Evolutionary conservation across 2,797 vertebrate species (phyloP).

Genomic region (Serranus cabrilla): DNA sequence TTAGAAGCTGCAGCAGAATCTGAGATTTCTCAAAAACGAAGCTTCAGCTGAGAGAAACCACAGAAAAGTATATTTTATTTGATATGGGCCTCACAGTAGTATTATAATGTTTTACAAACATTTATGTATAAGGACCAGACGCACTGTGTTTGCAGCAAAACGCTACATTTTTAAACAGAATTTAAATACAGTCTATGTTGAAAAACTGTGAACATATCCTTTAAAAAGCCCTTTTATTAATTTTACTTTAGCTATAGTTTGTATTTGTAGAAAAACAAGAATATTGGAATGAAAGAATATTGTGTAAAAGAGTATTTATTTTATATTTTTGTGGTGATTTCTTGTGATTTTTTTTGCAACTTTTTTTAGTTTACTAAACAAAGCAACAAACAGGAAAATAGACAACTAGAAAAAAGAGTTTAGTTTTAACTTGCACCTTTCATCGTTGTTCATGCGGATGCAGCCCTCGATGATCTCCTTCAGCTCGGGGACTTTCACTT

Average conservation of each 20-base stretch:
- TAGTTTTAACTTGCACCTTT: conserved; percentile 85
- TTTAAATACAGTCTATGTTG: not conserved
- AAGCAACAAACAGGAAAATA: too few species aligned
- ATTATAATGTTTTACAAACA: too few species aligned
- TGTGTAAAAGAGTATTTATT: too few species aligned
- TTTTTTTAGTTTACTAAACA: too few species aligned
- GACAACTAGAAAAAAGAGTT: too few species aligned
- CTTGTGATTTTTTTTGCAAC: too few species aligned
- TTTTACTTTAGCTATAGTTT: not conserved
- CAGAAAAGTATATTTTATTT: not conserved
- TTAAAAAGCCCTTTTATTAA: not conserved
- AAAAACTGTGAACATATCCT: not conserved
- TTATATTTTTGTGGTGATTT: not conserved
- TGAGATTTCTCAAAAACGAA: not conserved
- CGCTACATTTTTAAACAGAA: not conserved
- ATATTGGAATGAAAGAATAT: too few species aligned
- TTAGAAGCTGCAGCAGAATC: not conserved
- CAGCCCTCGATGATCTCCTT: conserved; percentile 99
- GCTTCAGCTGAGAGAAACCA: not conserved
- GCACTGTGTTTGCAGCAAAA: too few species aligned
- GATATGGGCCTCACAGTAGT: too few species aligned
- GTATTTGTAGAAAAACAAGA: too few species aligned
- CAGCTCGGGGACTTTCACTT: conserved; percentile 96
- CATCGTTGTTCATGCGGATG: conserved; percentile 95
- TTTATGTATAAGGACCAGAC: too few species aligned